These are phyloP conservation scores for Drosophila pseudotalamancana DNA, from an alignment of 2,888 invertebrate genomes.

Conservation along the genomic window DNA sequence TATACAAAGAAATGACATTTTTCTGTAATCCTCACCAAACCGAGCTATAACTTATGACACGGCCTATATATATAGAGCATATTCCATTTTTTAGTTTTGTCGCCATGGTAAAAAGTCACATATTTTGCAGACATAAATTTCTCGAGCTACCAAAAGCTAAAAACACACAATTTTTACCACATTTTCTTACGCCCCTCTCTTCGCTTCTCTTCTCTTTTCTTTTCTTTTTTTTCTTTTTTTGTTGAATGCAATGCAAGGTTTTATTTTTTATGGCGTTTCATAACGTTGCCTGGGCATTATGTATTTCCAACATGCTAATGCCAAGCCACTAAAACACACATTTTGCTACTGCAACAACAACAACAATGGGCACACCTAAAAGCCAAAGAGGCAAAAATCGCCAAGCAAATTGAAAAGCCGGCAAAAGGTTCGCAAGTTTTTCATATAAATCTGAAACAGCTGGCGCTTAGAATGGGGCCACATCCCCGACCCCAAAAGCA, in stretches of 20 bases:
- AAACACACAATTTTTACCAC: conserved; percentile 37
- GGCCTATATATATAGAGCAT: conserved; percentile 33
- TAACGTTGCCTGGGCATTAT: conserved; percentile 45
- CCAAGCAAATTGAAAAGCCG: conserved; percentile 67
- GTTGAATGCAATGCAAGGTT: conserved; percentile 47
- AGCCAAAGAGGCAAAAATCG: conserved; percentile 53
- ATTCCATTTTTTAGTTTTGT: conserved; percentile 20
- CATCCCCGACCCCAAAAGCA: background rate
- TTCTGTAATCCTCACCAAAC: conserved; percentile 2
- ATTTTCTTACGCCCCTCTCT: conserved; percentile 23
- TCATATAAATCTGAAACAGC: conserved; percentile 74
- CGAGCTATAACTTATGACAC: conserved; percentile 16
- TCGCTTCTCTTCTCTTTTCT: no score
- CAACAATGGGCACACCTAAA: conserved; percentile 12
- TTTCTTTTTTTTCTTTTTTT: background rate
- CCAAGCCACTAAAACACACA: conserved; percentile 76
- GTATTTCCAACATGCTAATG: conserved; percentile 70
- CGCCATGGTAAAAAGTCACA: conserved; percentile 44
- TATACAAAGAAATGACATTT: conserved; percentile 4
- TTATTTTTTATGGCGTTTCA: conserved; percentile 49
- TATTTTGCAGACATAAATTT: conserved; percentile 70
- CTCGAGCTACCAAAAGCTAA: conserved; percentile 36
- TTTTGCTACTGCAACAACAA: conserved; percentile 41
- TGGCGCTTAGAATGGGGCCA: conserved; percentile 37
- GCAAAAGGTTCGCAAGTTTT: conserved; percentile 61